Evolutionary conservation across 2,888 invertebrate genomes (phyloP), one percentile per base, ranked within the genome.

Genomic region (Neocrepidodera transversa): DNA sequence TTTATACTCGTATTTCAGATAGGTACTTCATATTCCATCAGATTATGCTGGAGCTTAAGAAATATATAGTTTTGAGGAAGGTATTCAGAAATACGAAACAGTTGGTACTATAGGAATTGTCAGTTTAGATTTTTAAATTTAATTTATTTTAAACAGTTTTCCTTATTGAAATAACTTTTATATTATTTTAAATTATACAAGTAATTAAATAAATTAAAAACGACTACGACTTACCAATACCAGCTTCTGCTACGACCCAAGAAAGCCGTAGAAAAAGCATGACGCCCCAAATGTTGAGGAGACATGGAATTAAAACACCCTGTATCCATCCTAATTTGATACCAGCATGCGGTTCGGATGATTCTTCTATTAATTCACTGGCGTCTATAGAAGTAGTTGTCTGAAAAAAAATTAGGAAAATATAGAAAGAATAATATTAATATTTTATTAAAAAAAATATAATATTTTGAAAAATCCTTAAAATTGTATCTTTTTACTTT

Each of bases 221-320:
- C n/a, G n/a, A n/a, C n/a, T n/a, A n/a, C n/a, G n/a, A 58, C 63
- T 70, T 66, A 80, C 86, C 85, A 68, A 97, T 88, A 59, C 97
- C 97, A 2, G 97, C 90, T 78, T 97, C 95, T 30, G 93, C 93
- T 45, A 97, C 94, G 62, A 98, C 94, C 99, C 99, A 99, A 36
- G 97, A 93, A 74, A 99, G 85, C 53, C 97, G 90, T 69, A 98
- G 85, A 81, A 99, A 99, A 65, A 99, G 86, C 97, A 99, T 99
- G 68, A 98, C 98, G 53, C 98, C 98, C 92, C 96, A 98, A 75
- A 99, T 98, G 81, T 98, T 98, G 74, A 98, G 88, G 40, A 98
- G 86, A 77, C 97, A 98, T 78, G 93, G 92, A 82, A 94, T 92
- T 63, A 94, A 82, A 11, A 94, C 93, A n/a, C 94, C 95, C 78